These are phyloP conservation scores for Narcine bancroftii DNA, from an alignment of 2,113 vertebrate species.

Conservation along the genomic window DNA sequence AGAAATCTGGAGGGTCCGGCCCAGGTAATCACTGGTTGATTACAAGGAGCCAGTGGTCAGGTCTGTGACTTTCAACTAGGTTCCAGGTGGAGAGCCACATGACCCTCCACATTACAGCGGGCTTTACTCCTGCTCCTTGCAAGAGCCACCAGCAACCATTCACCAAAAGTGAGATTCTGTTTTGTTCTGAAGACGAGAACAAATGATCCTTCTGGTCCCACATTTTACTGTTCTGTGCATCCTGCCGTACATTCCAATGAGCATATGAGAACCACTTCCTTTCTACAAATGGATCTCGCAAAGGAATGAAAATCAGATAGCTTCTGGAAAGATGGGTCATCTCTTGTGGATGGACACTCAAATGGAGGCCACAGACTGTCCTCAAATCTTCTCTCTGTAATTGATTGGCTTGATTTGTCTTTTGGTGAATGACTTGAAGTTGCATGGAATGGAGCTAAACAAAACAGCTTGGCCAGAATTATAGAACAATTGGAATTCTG, in stretches of 20 bases:
- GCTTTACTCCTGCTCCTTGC: too few species aligned
- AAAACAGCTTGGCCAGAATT: neutral
- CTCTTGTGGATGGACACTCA: neutral
- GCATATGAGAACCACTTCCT: neutral
- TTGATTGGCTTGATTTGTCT: neutral
- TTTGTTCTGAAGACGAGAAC: neutral
- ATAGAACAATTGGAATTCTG: neutral
- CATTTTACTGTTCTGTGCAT: neutral
- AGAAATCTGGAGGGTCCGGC: too few species aligned
- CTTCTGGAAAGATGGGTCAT: neutral
- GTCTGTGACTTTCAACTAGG: too few species aligned
- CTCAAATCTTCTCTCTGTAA: neutral
- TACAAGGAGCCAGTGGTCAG: too few species aligned
- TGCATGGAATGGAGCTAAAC: neutral
- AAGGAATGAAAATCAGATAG: neutral
- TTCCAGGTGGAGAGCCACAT: too few species aligned
- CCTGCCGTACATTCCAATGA: too few species aligned
- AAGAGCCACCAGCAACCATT: too few species aligned
- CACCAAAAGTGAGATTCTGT: neutral
- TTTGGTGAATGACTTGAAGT: neutral
- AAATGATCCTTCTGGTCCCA: neutral
- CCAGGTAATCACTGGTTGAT: too few species aligned
- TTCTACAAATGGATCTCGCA: neutral
- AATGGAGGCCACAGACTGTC: neutral
- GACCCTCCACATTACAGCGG: too few species aligned